Conservation (phyloP, 92 coral and sea anemone genomes). For the Parazoanthus atlanticus region DNA sequence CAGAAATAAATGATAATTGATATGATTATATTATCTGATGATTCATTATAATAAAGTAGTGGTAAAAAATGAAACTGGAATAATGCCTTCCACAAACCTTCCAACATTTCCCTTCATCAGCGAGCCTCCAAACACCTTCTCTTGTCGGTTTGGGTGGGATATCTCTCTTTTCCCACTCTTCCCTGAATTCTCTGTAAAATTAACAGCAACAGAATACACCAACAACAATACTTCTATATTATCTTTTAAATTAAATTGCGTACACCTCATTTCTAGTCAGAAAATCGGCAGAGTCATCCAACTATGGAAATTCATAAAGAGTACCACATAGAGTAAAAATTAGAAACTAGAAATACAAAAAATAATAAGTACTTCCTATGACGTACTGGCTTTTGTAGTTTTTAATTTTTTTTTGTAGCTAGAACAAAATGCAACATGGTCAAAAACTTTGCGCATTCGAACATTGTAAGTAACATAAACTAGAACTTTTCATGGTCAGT, state of each 20-base stretch:
- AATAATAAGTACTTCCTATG: neutral
- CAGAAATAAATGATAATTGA: neutral
- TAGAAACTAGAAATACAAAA: neutral
- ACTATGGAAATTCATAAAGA: neutral
- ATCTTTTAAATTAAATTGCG: too few relatives aligned
- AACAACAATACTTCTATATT: too few relatives aligned
- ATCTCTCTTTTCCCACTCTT: conserved; percentile 10
- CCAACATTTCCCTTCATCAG: conserved; percentile 21
- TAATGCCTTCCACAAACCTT: neutral
- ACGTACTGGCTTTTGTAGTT: neutral
- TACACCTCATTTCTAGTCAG: neutral
- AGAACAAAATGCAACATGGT: neutral
- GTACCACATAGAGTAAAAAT: neutral
- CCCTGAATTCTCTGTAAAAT: conserved; percentile 1
- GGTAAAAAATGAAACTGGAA: neutral
- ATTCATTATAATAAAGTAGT: neutral
- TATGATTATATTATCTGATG: neutral
- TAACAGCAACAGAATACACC: neutral
- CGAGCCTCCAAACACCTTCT: conserved; percentile 24
- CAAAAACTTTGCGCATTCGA: neutral
- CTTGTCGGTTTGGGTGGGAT: conserved; percentile 18
- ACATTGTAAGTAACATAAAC: too few relatives aligned
- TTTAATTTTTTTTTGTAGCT: neutral
- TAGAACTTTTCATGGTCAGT: neutral
- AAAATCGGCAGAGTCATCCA: neutral